These are phyloP conservation scores for Drosophila sturtevanti DNA, from an alignment of 1,140 invertebrate species.

Conservation along the genomic window DNA sequence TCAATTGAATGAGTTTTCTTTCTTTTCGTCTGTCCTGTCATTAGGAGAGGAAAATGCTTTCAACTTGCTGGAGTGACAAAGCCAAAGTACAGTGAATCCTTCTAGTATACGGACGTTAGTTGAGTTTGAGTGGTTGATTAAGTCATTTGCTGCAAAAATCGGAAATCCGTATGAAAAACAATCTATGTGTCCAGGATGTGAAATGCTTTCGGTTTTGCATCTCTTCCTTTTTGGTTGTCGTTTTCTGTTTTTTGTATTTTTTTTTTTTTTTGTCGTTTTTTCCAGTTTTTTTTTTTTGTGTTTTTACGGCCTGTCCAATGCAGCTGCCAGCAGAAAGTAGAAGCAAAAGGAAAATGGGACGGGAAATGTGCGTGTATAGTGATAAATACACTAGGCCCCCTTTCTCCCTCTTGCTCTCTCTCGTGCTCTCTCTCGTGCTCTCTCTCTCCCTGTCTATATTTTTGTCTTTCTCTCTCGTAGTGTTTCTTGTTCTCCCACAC, in stretches of 20 bases:
- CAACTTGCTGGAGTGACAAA: no score
- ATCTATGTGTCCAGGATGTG: slow-evolving; percentile 22
- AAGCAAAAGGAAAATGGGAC: background rate
- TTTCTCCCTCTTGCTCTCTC: background rate
- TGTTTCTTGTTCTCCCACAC: slow-evolving; percentile 30
- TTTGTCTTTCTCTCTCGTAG: no score
- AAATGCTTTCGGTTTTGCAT: slow-evolving; percentile 9
- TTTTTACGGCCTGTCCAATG: slow-evolving; percentile 32
- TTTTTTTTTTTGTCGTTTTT: background rate
- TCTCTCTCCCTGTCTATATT: no score
- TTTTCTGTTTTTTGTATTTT: background rate
- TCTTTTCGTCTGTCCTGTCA: no score
- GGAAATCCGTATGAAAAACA: slow-evolving; percentile 42
- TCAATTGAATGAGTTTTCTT: no score
- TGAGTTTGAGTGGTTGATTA: slow-evolving; percentile 44
- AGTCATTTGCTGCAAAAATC: slow-evolving; percentile 59
- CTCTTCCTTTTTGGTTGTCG: slow-evolving; percentile 11
- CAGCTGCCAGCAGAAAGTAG: slow-evolving; percentile 43
- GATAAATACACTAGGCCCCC: slow-evolving; percentile 11
- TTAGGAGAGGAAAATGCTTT: no score
- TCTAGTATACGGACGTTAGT: no score
- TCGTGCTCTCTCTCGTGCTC: background rate
- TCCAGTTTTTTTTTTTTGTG: background rate
- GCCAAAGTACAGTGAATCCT: no score
- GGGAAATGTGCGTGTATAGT: slow-evolving; percentile 46